Conservation (phyloP, 2,888 invertebrate species). For the Suillia variegata region DNA sequence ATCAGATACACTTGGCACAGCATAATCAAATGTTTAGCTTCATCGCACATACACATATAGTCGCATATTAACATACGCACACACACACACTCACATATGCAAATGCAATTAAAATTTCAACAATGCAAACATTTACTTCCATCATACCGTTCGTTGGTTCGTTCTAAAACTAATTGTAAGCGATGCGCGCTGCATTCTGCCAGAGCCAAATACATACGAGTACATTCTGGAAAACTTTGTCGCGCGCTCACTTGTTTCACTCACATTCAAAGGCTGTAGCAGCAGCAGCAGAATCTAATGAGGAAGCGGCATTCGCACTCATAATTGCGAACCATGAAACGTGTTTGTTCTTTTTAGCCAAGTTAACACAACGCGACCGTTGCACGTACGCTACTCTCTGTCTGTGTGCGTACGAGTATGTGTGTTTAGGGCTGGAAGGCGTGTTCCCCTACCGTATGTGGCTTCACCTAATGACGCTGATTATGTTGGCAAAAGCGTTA, state of each 20-base stretch:
- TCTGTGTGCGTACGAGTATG: not conserved
- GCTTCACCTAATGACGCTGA: constrained; percentile 26
- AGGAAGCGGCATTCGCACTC: constrained; percentile 32
- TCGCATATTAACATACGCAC: not conserved
- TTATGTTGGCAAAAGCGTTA: constrained; percentile 14
- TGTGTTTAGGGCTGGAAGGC: not conserved
- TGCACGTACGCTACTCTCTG: no score
- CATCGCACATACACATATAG: not conserved
- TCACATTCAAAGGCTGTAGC: not conserved
- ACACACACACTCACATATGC: constrained; percentile 32
- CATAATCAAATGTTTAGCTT: constrained; percentile 12
- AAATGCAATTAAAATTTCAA: constrained; percentile 56
- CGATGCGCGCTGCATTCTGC: constrained; percentile 2
- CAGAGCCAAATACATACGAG: not conserved
- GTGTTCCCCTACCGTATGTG: not conserved
- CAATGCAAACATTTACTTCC: constrained; percentile 55
- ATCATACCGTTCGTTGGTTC: no score
- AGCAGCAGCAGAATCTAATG: constrained; percentile 36
- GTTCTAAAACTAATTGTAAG: constrained; percentile 13
- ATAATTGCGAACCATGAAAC: constrained; percentile 36
- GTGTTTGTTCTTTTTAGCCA: constrained; percentile 19
- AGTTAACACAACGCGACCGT: constrained; percentile 21
- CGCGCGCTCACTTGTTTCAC: not conserved
- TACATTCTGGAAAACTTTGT: not conserved
- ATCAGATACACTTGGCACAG: constrained; percentile 26